Base-by-base conservation (phyloP, 2,888 invertebrate species). In the Chrysolina oricalcia region DNA sequence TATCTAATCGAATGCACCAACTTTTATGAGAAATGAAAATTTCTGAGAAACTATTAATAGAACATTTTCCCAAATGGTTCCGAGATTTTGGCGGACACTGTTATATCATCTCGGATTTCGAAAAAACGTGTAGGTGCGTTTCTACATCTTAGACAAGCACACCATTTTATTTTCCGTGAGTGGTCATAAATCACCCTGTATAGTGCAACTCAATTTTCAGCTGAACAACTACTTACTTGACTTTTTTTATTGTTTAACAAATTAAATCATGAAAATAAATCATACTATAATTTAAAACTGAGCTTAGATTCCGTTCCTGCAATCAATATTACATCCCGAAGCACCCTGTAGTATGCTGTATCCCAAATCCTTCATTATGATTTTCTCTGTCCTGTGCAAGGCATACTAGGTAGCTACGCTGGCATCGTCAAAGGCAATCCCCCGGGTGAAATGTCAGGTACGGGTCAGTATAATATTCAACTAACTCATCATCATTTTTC, bases 351-450 rank as follows among this genome's bases (percentile, higher is more conserved):
- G 84, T 83, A 83, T 81, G 83, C 83, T 84, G 83, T 84, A 84
- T 85, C 85, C 86, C 84, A 83, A 83, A 85, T 84, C 86, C 86
- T 84, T 84, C 76, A 82, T 82, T 77, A 77, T 82, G 80, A 83
- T 82, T 81, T 86, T 88, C 85, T 87, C 84, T 88, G 87, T 88
- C 88, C 87, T 86, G 86, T 87, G 88, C 89, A 89, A 89, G 89
- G 89, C 88, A 87, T 89, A 87, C 88, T 88, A 91, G 91, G 91
- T 92, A 93, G 95, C 92, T 97, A 97, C 93, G 96, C 96, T 90
- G 94, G 95, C 91, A 95, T 96, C 90, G 92, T 97, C 91, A 95
- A 95, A 90, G 96, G 96, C 90, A 93, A 94, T 87, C 93, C 94
- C 90, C 92, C 93, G 90, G 92, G 93, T 91, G 90, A 91, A 91